These are phyloP conservation scores for Paragorgia papillata DNA, from an alignment of 92 coral and sea anemone genomes.

Conservation along the genomic window DNA sequence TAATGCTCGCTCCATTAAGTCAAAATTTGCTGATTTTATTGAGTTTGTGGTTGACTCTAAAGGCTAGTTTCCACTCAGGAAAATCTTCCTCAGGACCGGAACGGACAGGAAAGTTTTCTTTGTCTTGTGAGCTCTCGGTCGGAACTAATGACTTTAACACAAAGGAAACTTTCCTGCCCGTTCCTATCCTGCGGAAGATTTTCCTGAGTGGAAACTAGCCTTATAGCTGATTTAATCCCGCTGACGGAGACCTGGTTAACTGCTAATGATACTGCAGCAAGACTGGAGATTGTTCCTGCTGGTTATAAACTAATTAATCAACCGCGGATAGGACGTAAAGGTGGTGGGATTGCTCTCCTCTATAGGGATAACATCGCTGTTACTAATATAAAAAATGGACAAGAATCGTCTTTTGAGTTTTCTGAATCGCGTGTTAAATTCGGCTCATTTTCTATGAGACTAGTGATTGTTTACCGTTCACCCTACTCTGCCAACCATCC, in stretches of 20 bases:
- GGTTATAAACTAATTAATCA: constrained; percentile 46
- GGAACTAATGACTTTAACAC: no score
- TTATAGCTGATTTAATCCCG: constrained; percentile 58
- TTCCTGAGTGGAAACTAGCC: no score
- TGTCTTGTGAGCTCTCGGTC: no score
- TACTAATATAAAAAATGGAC: no score
- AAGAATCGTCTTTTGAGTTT: no score
- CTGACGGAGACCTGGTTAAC: constrained; percentile 57
- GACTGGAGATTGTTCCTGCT: constrained; percentile 39
- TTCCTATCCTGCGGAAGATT: no score
- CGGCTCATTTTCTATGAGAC: constrained; percentile 9
- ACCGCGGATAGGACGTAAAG: constrained; percentile 38
- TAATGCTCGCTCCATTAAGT: constrained; percentile 17
- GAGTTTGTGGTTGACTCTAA: constrained; percentile 14
- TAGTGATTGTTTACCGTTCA: constrained; percentile 43
- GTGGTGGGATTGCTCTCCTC: constrained; percentile 49
- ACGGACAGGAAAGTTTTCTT: no score
- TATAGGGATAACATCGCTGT: no score
- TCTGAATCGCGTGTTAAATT: constrained; percentile 8
- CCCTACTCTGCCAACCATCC: constrained; percentile 54
- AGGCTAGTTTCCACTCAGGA: no score
- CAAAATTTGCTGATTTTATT: constrained; percentile 42
- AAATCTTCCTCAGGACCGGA: no score
- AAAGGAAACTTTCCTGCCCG: no score
- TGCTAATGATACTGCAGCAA: constrained; percentile 39